Evolutionary conservation across 2,888 invertebrate species (phyloP), one percentile per base, ranked within the genome.

Genomic region (Chydorus sphaericus): DNA sequence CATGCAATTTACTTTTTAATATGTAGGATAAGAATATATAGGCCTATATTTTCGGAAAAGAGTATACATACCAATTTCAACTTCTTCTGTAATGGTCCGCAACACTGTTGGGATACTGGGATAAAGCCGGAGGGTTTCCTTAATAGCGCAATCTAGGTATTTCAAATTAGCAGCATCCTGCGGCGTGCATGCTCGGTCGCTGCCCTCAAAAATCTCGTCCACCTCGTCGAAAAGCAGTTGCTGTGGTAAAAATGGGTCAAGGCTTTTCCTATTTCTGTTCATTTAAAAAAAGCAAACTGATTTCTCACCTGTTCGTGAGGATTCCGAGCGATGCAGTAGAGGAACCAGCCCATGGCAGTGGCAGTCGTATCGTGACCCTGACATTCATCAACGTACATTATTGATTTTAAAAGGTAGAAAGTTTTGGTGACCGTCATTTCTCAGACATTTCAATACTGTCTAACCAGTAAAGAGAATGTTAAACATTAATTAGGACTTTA

Each of bases 331-430:
- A 78, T 67, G 52, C 75, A 65, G 62, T 73, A 74, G 14, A 74
- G 63, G 6, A 72, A 69, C 75, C 76, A 78, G 61, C 69, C 70
- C 36, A 75, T 69, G 1, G 72, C 75, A 20, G 76, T 72, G 1
- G 77, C 72, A 2, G 77, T 78, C 11, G 77, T 78, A 62, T 77
- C 77, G 62, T 77, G 77, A 5, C 77, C 78, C 75, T 75, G 61
- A n/a, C n/a, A n/a, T n/a, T n/a, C n/a, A n/a, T n/a, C n/a, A n/a
- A n/a, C n/a, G n/a, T n/a, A n/a, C n/a, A n/a, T n/a, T n/a, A n/a
- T n/a, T n/a, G n/a, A n/a, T n/a, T n/a, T n/a, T n/a, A n/a, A 10
- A 14, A n/a, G n/a, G n/a, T n/a, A n/a, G n/a, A n/a, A n/a, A n/a
- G n/a, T n/a, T n/a, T n/a, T n/a, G n/a, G n/a, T n/a, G n/a, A n/a